phyloP scores from a whole-genome alignment of 2,113 vertebrate species.

The Mirounga angustirostris region DNA sequence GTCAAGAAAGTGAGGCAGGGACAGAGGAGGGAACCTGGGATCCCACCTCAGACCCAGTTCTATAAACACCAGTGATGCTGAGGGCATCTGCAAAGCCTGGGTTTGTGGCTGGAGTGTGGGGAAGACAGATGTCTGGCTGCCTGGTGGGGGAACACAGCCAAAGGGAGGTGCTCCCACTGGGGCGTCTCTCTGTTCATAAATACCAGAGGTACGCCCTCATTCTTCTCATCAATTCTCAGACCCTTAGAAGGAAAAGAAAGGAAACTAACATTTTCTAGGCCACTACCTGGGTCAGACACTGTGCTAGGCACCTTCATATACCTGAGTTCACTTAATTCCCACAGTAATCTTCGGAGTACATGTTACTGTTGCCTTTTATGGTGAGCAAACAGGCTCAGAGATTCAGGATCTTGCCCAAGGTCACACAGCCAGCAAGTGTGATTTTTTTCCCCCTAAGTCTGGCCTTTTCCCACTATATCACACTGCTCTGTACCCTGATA shows the following conservation, averaged over 20 bases:
- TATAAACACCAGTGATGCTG: constrained; percentile 1
- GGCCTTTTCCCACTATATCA: not conserved
- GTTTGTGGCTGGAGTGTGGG: constrained; percentile 39
- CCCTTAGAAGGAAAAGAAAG: constrained; percentile 65
- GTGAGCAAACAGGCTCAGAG: constrained; percentile 58
- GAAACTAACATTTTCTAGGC: constrained; percentile 57
- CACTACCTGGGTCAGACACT: not conserved
- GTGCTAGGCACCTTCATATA: not conserved
- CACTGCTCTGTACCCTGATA: constrained; percentile 5
- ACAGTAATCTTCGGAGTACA: constrained; percentile 13
- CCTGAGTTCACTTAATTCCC: constrained; percentile 4
- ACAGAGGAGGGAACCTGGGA: not conserved
- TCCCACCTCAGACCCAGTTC: not conserved
- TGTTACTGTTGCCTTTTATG: constrained; percentile 36
- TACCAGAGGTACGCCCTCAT: constrained; percentile 71
- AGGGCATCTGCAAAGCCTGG: not conserved
- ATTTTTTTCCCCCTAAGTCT: constrained; percentile 25
- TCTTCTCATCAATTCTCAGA: constrained; percentile 70
- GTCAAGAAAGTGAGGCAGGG: constrained; percentile 60
- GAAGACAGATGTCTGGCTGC: constrained; percentile 72
- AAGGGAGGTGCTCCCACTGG: constrained; percentile 71
- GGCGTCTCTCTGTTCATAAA: constrained; percentile 66
- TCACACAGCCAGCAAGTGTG: constrained; percentile 50
- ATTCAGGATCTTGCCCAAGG: constrained; percentile 57
- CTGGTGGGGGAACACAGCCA: constrained; percentile 59